Evolutionary conservation across 1,140 invertebrate genomes (phyloP), one percentile per base, ranked within the genome.

Genomic region (Diachasmimorpha longicaudata): DNA sequence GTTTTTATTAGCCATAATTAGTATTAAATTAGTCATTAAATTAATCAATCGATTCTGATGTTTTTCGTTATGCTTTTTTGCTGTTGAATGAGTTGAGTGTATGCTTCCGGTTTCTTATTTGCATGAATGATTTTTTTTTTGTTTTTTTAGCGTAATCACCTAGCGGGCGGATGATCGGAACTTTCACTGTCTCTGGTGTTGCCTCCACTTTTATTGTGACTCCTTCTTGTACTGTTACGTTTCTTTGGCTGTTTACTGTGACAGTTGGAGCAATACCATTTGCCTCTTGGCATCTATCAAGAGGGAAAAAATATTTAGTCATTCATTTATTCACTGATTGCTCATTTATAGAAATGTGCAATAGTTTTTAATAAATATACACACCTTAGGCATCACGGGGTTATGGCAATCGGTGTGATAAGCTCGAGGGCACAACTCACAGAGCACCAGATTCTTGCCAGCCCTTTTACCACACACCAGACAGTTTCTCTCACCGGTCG

Each of bases 391-490:
- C 81, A 98, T 90, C 11, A 95, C 94, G 31, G 97, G 96, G 86
- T 95, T 94, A 79, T 98, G 93, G 88, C 97, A 99, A 83, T 97
- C 96, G 67, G 95, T 93, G 86, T 98, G 97, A 89, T 97, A 97
- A 75, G 95, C 95, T 71, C 96, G 92, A 3, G 95, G 95, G 89
- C 97, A 99, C 19, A 95, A 89, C 85, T 97, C 95, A 85, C 97
- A 99, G 14, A 94, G 90, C 42, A 96, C 91, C 79, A 95, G 91
- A 79, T 95, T 94, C 80, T 94, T 93, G n/a, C 92, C 92, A 73
- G 86, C 91, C 80, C 93, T 93, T 72, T 94, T 95, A 5, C 96
- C 96, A 87, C 97, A 98, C 58, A 97, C 95, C 79, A 97, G 95
- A 87, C 94, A 95, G 84, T 95, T 94, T 79, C 94, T 91, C 83